Base-by-base conservation (phyloP, 2,113 vertebrate genomes). In the Perognathus longimembris region DNA sequence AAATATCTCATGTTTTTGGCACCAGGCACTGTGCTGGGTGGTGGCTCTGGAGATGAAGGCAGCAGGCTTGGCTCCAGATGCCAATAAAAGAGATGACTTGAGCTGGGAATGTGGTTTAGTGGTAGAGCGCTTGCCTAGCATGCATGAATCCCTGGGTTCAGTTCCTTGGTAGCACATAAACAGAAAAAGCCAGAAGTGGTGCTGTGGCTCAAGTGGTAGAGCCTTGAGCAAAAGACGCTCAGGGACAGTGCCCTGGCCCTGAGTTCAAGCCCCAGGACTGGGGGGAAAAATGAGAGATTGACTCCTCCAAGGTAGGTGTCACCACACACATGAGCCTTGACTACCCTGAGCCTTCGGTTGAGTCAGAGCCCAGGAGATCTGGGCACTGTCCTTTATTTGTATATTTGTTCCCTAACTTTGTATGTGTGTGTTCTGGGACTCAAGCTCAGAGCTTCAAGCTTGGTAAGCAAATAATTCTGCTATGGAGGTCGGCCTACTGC, bases 11-110 rank as follows among this genome's bases (percentile, higher is more conserved):
- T 57, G 90, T 54, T 81, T n/a, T n/a, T 28, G 63, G 67, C 67
- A 36, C 22, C 34, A 8, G 26, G 38, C 71, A 8, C 84, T 24
- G 24, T 3, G 50, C 75, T 18, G 45, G 88, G 74, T 30, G 6
- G 64, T 32, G 69, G 74, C 59, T 85, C 57, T 73, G 2, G 59
- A 5, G 80, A 45, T 34, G 54, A 54, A 78, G 71, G 67, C 54
- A 45, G 50, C 79, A 34, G 34, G 42, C 70, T 11, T 4, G 42
- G 26, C 84, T 54, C 32, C 11, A 84, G 80, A 93, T 91, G 84
- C 89, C 80, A 67, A 54, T 90, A 78, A 88, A 92, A 36, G 73
- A 82, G 45, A 14, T 45, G 24, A 24, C 91, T 50, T n/a, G n/a
- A n/a, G n/a, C n/a, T n/a, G n/a, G n/a, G n/a, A n/a, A n/a, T n/a